Base-by-base conservation (phyloP, 2,888 invertebrate species). In the Epirrhoe tristata region DNA sequence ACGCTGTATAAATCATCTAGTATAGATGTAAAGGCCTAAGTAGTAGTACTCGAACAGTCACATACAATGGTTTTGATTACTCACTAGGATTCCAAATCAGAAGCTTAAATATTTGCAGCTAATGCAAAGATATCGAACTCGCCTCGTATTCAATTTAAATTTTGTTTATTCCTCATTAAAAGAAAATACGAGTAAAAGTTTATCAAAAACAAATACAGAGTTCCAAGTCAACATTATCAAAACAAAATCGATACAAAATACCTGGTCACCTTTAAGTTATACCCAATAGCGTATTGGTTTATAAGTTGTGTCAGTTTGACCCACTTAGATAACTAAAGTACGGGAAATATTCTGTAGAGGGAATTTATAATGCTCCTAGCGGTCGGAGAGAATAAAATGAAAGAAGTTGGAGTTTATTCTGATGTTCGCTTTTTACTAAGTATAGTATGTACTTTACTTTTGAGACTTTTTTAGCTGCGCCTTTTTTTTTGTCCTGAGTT, bases 241-340 rank as follows among this genome's bases (percentile, higher is more conserved):
- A n/a, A 48, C 48, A 48, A 17, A 61, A 55, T 55, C 48, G 17
- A 48, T 46, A 62, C 55, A 50, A 55, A 36, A 55, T 57, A 43
- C 39, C 55, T 8, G 48, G 36, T 51, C 48, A 58, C 53, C 54
- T 58, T 57, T 31, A 52, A 39, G 39, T 53, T 60, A 60, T 56
- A 53, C 52, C 43, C 63, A 63, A 67, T 59, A 67, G 34, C 46
- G 55, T 51, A 54, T 66, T 58, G 54, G 43, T 66, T 66, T 66
- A 46, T 58, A 63, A 63, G 16, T 67, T 63, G 58, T 61, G 43
- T 46, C 62, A 58, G 61, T 66, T 62, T 67, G 67, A 63, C 63
- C 63, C 63, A 67, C 62, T 67, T 67, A 51, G 58, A 67, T 59
- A 67, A 62, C 17, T 67, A 58, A 54, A 66, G 57, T 53, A 51